phyloP scores from a whole-genome alignment of 2,888 invertebrate species.

The Arrhopalites spinosus region DNA sequence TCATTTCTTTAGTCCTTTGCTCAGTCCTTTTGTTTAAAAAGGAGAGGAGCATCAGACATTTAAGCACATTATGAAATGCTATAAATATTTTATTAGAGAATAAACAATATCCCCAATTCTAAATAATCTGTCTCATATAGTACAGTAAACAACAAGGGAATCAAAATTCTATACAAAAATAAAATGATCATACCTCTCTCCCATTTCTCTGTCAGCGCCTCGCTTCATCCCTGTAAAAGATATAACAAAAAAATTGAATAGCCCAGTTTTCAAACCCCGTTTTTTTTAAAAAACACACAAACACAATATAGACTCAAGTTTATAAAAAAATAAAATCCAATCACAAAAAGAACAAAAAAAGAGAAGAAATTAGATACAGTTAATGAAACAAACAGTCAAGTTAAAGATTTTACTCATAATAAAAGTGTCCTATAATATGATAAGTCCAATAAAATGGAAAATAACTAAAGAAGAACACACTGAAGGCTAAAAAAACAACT shows the following conservation, averaged over 20 bases:
- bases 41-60: too few relatives aligned
- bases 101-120: too few relatives aligned
- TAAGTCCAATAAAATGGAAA: slow-evolving; percentile 5
- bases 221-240: slow-evolving; percentile 68
- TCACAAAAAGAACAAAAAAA: neutral
- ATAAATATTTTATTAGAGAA: too few relatives aligned
- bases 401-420: slow-evolving; percentile 1
- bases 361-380: too few relatives aligned
- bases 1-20: too few relatives aligned
- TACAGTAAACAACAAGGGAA: too few relatives aligned
- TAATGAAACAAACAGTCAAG: neutral
- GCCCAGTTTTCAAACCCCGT: neutral
- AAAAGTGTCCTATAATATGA: neutral
- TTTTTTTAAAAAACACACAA: neutral
- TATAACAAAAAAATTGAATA: slow-evolving; percentile 59
- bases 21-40: too few relatives aligned
- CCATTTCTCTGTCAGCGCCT: slow-evolving; percentile 64
- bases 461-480: slow-evolving; percentile 1
- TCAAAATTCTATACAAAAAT: too few relatives aligned
- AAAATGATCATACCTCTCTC: neutral
- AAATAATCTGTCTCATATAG: too few relatives aligned
- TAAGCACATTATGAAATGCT: too few relatives aligned
- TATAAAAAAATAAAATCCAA: neutral
- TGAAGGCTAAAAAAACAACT: neutral
- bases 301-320: too few relatives aligned